phyloP scores from a whole-genome alignment of 2,888 invertebrate species.

The Ennomos fuscantarius region DNA sequence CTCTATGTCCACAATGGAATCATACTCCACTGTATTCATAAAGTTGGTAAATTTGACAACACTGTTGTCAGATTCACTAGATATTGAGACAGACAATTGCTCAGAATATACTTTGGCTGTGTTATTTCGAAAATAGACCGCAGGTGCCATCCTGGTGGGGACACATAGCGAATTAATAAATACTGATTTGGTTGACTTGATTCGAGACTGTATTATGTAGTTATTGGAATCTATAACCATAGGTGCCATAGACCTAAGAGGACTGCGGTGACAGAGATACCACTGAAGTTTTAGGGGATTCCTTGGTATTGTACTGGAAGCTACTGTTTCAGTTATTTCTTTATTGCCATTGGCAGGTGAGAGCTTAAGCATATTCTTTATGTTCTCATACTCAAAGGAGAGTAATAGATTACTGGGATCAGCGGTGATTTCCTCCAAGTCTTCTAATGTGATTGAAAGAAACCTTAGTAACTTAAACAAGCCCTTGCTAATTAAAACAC shows the following conservation, averaged over 20 bases:
- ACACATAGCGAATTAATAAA: conserved; percentile 75
- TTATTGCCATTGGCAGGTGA: conserved; percentile 34
- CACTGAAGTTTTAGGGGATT: conserved; percentile 66
- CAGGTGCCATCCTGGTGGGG: conserved; percentile 75
- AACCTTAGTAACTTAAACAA: conserved; percentile 78
- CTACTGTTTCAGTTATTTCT: conserved; percentile 40
- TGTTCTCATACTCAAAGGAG: conserved; percentile 57
- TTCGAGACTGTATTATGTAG: conserved; percentile 60
- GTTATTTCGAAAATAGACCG: conserved; percentile 64
- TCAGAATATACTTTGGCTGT: conserved; percentile 68
- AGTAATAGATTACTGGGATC: conserved; percentile 66
- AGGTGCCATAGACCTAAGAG: conserved; percentile 71
- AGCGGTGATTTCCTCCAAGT: conserved; percentile 67
- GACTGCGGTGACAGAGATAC: conserved; percentile 71
- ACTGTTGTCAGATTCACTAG: conserved; percentile 67
- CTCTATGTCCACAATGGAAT: conserved; percentile 71
- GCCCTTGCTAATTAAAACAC: conserved; percentile 69
- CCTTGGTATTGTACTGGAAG: conserved; percentile 51
- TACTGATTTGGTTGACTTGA: conserved; percentile 75
- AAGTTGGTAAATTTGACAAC: conserved; percentile 66
- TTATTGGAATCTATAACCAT: conserved; percentile 68
- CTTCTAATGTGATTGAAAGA: conserved; percentile 59
- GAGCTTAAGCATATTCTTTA: conserved; percentile 48
- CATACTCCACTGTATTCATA: conserved; percentile 71
- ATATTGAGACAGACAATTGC: conserved; percentile 67